Conservation (phyloP, 2,888 invertebrate species). For the Aphodius sticticus region DNA sequence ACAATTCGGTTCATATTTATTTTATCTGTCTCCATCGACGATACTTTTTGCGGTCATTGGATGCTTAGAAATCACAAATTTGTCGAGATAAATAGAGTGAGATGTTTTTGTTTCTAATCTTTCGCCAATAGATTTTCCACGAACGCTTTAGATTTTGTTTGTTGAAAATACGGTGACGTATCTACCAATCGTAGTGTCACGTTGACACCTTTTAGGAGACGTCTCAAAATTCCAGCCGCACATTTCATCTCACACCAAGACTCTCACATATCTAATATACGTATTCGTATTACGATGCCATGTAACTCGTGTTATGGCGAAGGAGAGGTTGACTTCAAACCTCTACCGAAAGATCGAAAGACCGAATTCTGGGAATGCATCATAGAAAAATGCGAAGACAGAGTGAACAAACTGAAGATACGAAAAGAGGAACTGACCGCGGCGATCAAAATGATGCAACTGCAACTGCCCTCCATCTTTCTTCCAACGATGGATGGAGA, state of each 20-base stretch:
- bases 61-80: too few relatives aligned
- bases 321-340: neutral
- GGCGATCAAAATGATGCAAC: neutral
- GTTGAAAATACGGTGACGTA: neutral
- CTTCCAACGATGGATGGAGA: neutral
- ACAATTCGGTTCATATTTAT: too few relatives aligned
- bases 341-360: neutral
- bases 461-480: neutral
- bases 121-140: too few relatives aligned
- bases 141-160: too few relatives aligned
- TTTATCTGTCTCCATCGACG: too few relatives aligned
- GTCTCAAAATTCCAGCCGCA: neutral
- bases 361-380: conserved; percentile 14
- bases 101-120: too few relatives aligned
- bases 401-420: conserved; percentile 1
- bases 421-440: neutral
- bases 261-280: neutral
- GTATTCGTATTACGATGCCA: neutral
- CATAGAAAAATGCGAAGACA: neutral
- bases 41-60: too few relatives aligned
- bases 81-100: too few relatives aligned
- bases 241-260: neutral
- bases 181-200: neutral
- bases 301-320: neutral
- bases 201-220: neutral